These are phyloP conservation scores for Saccostrea cuccullata DNA, from an alignment of 1,140 invertebrate species.

Conservation along the genomic window DNA sequence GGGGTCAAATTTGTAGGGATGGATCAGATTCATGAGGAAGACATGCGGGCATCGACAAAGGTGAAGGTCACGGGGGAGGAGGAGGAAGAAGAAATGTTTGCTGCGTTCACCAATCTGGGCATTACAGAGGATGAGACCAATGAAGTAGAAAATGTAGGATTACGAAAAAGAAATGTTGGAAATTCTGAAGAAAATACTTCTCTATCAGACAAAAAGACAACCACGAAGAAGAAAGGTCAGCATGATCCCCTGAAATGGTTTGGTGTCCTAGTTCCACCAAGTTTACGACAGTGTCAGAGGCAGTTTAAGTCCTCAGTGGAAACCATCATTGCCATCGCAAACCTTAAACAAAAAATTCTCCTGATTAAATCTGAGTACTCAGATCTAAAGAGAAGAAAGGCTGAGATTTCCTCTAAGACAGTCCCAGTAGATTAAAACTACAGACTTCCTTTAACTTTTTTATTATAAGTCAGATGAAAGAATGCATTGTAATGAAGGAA, in stretches of 20 bases:
- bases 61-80: slow-evolving; percentile 44
- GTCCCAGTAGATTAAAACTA: neutral
- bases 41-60: slow-evolving; percentile 57
- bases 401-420: neutral
- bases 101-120: neutral
- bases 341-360: slow-evolving; percentile 51
- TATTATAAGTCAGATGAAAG: too few species aligned
- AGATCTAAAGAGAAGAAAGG: neutral
- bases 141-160: neutral
- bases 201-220: neutral
- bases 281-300: slow-evolving; percentile 65
- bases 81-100: neutral
- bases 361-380: neutral
- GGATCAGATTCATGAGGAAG: slow-evolving; percentile 58
- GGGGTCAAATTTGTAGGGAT: slow-evolving; percentile 59
- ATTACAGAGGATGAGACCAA: neutral
- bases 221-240: neutral
- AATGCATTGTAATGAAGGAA: too few species aligned
- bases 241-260: slow-evolving; percentile 71
- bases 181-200: slow-evolving; percentile 20
- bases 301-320: slow-evolving; percentile 62
- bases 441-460: neutral
- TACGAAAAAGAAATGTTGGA: slow-evolving; percentile 58
- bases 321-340: slow-evolving; percentile 52
- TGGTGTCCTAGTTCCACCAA: slow-evolving; percentile 72